phyloP scores from a whole-genome alignment of 92 coral and sea anemone genomes.

The Porites cylindrica region DNA sequence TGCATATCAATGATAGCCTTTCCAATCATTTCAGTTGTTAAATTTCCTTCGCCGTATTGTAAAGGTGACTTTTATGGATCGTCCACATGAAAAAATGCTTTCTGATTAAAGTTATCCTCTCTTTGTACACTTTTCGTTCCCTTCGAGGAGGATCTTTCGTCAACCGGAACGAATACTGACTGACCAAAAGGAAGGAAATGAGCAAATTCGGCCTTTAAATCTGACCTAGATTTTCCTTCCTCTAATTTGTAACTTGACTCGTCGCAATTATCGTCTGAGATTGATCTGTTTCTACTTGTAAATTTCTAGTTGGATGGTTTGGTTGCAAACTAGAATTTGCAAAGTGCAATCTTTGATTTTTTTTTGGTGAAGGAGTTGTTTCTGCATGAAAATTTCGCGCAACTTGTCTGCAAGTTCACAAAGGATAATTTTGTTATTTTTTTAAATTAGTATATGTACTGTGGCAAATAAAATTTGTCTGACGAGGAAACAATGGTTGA shows the following conservation, averaged over 20 bases:
- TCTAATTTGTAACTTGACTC: slow-evolving; percentile 10
- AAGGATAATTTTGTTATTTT: background rate
- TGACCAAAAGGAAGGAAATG: slow-evolving; percentile 32
- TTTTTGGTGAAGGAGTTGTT: too few species aligned
- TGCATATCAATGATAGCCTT: background rate
- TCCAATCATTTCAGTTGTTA: background rate
- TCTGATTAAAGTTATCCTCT: background rate
- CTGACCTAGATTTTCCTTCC: slow-evolving; percentile 8
- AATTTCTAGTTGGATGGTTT: background rate
- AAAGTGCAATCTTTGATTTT: too few species aligned
- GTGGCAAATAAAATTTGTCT: background rate
- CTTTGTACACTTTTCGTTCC: background rate
- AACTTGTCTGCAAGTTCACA: background rate
- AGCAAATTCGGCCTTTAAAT: slow-evolving; percentile 32
- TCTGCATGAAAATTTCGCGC: background rate
- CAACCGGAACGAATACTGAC: slow-evolving; percentile 2
- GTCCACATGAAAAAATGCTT: background rate
- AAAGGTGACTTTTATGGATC: background rate
- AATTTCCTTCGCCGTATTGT: background rate
- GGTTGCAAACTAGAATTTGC: background rate
- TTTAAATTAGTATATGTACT: background rate
- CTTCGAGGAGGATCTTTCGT: background rate
- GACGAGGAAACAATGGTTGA: background rate
- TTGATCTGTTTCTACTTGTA: background rate
- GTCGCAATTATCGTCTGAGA: background rate